Evolutionary conservation across 2,113 vertebrate genomes (phyloP), one percentile per base, ranked within the genome.

Genomic region (Athene noctua): DNA sequence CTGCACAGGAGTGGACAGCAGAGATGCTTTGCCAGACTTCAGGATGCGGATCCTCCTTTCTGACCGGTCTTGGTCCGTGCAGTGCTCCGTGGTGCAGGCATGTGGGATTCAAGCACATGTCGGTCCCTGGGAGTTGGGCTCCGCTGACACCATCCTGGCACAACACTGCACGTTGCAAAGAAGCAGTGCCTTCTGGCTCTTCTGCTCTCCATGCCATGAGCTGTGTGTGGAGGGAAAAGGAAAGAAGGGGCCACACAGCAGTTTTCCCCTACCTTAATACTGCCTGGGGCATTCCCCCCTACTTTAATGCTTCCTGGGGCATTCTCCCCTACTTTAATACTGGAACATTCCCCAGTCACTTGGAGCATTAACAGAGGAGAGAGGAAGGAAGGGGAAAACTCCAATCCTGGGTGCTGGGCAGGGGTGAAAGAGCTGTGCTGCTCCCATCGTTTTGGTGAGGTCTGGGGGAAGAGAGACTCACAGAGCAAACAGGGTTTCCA

Each of bases 211-310:
- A 3, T 44, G 57, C 25, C 40, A 11, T 3, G 38, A 88, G 55
- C 68, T 1, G 2, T 61, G 38, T 0, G 0, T 5, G 4, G 46
- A 46, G 20, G 36, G 15, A n/a, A 79, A 15, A 78, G 63, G 30
- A 57, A 59, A 80, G 65, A 63, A 90, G 30, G 22, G 52, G 30
- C 14, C 68, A 29, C 5, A 13, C 42, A 21, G 65, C 75, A 30
- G 14, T 22, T 66, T 47, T 27, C 30, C 27, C 73, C 4, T 40
- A 7, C 20, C 61, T 40, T 38, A 52, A 52, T 47, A 52, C 16
- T 46, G 44, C 44, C 42, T 29, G 54, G 44, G 71, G 32, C n/a
- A n/a, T 47, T 47, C 46, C 42, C 38, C 36, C 16, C 44, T 46
- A 44, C 44, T 44, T 44, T 44, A 46, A 18, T 46, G 17, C 44